Evolutionary conservation across 2,888 invertebrate genomes (phyloP), one percentile per base, ranked within the genome.

Genomic region (Mycalesis mineus): DNA sequence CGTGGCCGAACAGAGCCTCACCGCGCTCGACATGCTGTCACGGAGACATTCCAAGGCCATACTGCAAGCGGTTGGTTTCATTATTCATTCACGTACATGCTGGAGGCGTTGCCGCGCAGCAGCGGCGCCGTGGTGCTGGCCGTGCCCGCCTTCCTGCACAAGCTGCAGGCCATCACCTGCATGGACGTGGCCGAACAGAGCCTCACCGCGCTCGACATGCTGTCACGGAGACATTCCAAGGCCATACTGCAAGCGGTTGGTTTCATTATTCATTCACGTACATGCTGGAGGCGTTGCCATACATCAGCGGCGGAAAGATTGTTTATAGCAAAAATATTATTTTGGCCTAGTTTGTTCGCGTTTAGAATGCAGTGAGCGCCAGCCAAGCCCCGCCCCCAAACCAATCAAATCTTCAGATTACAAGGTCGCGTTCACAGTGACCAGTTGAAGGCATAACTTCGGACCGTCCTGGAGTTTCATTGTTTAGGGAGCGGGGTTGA

Each of bases 131-230:
- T 99, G 8, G 97, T 98, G 1, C 97, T 99, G 73, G 98, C 98
- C 1, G 97, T 99, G 58, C 99, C 99, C 1, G 96, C 97, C 0
- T 98, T 99, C 87, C 90, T 99, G 55, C 98, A 98, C 85, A 99
- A 98, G 87, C 91, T 99, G 57, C 98, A 98, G 88, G 96, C 97
- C 22, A 99, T 99, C 72, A 98, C 98, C 69, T 99, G 99, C 81
- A 99, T 99, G 97, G 99, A 99, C 87, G 99, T 99, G 15, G 99
- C 99, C 3, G 99, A 99, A 82, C 99, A 99, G 88, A 97, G 98
- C 67, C 92, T 99, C 62, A 98, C 98, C 5, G 99, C 99, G 2
- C 91, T 99, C 41, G 99, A 99, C 79, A 98, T 98, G 94, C 91
- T 99, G 51, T 99, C 98, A 0, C 92, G 98, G 11, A 91, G 98